Evolutionary conservation across 2,797 vertebrate genomes (phyloP).

Genomic region (Microctenopoma lineatum): DNA sequence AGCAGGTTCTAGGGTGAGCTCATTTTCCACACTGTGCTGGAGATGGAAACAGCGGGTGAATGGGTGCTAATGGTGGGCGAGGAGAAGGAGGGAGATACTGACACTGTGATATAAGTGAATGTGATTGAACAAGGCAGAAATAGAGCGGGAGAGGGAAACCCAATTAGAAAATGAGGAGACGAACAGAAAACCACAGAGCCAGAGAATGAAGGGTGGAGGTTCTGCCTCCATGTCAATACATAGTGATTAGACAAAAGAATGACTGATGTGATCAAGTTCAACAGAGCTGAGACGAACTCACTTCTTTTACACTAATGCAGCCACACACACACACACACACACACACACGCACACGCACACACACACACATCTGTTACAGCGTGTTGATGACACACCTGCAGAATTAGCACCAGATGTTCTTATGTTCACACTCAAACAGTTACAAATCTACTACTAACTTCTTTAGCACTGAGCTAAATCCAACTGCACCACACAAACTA

Average conservation of each 20-base stretch:
- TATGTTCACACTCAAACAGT: not conserved
- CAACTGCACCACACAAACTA: not conserved
- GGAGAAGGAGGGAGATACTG: conserved; percentile 15
- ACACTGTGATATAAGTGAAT: conserved; percentile 8
- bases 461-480: conserved; percentile 10
- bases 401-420: conserved; percentile 24
- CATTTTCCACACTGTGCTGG: conserved; percentile 20
- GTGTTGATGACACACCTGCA: conserved; percentile 23
- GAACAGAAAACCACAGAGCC: conserved; percentile 15
- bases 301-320: conserved; percentile 8
- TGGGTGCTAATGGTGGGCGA: conserved; percentile 15
- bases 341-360: not conserved
- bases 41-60: conserved; percentile 22
- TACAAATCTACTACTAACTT: conserved; percentile 3
- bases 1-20: conserved; percentile 16
- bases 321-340: not conserved
- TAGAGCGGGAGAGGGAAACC: conserved; percentile 33
- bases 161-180: conserved; percentile 41
- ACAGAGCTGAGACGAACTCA: conserved; percentile 18
- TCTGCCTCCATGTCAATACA: conserved; percentile 29
- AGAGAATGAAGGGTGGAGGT: conserved; percentile 10
- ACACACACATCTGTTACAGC: not conserved
- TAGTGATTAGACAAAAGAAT: conserved; percentile 31
- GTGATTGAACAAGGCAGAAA: conserved; percentile 37
- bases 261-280: conserved; percentile 42